phyloP scores from a whole-genome alignment of 1,140 invertebrate genomes.

The Drosophila pachea region DNA sequence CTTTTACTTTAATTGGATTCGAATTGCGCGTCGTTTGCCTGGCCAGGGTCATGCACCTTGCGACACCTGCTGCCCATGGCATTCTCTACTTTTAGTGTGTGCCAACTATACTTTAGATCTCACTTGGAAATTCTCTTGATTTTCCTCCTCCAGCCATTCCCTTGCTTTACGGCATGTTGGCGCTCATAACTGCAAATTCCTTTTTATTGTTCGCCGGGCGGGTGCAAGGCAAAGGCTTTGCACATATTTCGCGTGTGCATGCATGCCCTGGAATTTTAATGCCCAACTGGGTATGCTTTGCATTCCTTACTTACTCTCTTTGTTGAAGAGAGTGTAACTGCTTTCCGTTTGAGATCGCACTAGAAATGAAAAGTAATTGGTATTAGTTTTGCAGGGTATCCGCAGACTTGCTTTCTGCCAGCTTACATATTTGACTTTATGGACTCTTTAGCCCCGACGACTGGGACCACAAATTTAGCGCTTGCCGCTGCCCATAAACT shows the following conservation, averaged over 20 bases:
- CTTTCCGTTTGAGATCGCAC: background rate
- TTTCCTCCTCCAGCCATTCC: conserved; percentile 44
- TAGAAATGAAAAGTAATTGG: background rate
- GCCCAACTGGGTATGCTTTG: background rate
- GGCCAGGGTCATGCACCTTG: conserved; percentile 31
- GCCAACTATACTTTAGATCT: conserved; percentile 24
- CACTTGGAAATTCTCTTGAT: conserved; percentile 16
- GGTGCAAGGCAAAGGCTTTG: conserved; percentile 17
- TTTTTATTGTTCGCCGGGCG: conserved; percentile 56
- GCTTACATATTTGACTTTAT: conserved; percentile 1
- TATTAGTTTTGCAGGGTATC: background rate
- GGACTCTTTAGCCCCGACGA: background rate
- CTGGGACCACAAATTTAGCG: conserved; percentile 52
- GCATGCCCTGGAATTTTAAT: background rate
- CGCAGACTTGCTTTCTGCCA: no score
- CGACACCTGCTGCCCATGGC: conserved; percentile 8
- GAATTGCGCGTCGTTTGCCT: conserved; percentile 32
- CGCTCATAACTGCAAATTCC: conserved; percentile 73
- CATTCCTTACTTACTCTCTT: no score
- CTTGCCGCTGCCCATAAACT: conserved; percentile 20
- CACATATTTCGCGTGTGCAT: conserved; percentile 34
- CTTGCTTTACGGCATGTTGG: conserved; percentile 73
- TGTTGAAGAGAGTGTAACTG: background rate
- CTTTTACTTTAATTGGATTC: conserved; percentile 73
- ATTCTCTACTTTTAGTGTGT: background rate